A percentile compares a stretch with the other conserved stretches of the same genome.
These are phyloP conservation scores for Hydropsyche betteni DNA, from an alignment of 2,888 invertebrate genomes.

Conservation along the genomic window DNA sequence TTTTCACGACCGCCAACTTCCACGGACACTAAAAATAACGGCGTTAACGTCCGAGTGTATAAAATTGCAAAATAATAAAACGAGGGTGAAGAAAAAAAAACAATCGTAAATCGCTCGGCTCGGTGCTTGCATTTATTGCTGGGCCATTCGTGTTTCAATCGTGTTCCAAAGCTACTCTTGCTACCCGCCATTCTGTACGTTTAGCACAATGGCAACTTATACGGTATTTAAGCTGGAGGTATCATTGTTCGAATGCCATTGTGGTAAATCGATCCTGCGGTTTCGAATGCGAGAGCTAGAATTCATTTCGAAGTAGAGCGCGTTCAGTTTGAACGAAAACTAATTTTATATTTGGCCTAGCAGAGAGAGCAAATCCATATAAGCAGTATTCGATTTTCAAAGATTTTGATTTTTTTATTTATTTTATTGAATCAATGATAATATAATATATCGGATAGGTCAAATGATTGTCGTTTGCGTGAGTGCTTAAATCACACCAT, in stretches of 20 bases:
- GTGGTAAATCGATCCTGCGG: constrained; percentile 19
- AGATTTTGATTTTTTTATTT: not conserved
- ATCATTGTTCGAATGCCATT: constrained; percentile 26
- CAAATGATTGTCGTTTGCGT: not conserved
- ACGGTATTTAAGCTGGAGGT: constrained; percentile 8
- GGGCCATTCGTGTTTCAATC: not conserved
- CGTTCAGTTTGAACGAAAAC: constrained; percentile 2
- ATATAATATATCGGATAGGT: not conserved
- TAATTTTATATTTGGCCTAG: not conserved
- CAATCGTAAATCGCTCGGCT: no score
- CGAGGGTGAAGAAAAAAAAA: not conserved
- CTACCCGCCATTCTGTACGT: not conserved
- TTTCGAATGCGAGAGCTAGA: constrained; percentile 5
- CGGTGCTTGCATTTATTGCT: no score
- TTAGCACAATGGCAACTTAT: constrained; percentile 20
- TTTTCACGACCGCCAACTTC: not conserved
- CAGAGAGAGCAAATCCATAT: not conserved
- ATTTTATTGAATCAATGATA: not conserved
- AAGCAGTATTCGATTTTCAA: not conserved
- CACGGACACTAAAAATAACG: no score
- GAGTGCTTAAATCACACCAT: constrained; percentile 7
- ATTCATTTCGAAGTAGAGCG: not conserved
- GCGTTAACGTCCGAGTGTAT: not conserved
- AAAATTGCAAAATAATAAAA: constrained; percentile 5
- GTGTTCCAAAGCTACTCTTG: not conserved